A percentile compares a stretch with the other conserved stretches of the same genome.
Conservation (phyloP, 2,797 vertebrate genomes). For the Trematomus bernacchii region DNA sequence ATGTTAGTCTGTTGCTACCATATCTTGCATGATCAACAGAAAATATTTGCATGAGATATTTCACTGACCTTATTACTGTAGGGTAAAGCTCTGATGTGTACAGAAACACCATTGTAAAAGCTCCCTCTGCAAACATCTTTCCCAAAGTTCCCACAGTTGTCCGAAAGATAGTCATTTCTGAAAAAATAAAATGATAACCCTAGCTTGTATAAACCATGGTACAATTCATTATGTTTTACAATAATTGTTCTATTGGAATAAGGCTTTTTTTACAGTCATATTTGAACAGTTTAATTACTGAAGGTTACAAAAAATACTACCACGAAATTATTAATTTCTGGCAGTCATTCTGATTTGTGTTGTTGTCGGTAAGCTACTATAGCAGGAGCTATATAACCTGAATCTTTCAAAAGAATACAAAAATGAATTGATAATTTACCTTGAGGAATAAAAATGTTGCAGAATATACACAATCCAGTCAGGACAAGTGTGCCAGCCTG, state of each 20-base stretch:
- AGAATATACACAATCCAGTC: slow-evolving; percentile 75
- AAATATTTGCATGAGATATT: neutral
- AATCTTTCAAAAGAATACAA: too few relatives aligned
- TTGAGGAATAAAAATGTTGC: slow-evolving; percentile 73
- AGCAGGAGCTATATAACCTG: neutral
- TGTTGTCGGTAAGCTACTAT: neutral
- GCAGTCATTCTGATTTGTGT: neutral
- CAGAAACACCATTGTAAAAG: slow-evolving; percentile 86
- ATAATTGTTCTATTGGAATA: neutral
- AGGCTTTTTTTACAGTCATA: too few relatives aligned
- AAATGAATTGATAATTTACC: slow-evolving; percentile 56
- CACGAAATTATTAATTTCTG: too few relatives aligned
- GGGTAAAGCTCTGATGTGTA: slow-evolving; percentile 91
- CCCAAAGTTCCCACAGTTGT: slow-evolving; percentile 81
- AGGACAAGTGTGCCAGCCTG: slow-evolving; percentile 77
- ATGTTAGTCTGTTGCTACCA: too few relatives aligned
- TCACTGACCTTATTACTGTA: slow-evolving; percentile 88
- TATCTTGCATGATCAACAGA: too few relatives aligned
- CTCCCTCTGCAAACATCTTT: slow-evolving; percentile 88
- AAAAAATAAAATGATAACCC: slow-evolving; percentile 2
- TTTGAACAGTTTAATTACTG: too few relatives aligned
- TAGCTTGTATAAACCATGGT: neutral
- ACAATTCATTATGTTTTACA: neutral
- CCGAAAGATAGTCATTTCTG: slow-evolving; percentile 72
- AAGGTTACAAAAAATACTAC: too few relatives aligned